A percentile compares a stretch with the other conserved stretches of the same genome.
Evolutionary conservation across 2,888 invertebrate genomes (phyloP).

Genomic region (Zaprionus obscuricornis): DNA sequence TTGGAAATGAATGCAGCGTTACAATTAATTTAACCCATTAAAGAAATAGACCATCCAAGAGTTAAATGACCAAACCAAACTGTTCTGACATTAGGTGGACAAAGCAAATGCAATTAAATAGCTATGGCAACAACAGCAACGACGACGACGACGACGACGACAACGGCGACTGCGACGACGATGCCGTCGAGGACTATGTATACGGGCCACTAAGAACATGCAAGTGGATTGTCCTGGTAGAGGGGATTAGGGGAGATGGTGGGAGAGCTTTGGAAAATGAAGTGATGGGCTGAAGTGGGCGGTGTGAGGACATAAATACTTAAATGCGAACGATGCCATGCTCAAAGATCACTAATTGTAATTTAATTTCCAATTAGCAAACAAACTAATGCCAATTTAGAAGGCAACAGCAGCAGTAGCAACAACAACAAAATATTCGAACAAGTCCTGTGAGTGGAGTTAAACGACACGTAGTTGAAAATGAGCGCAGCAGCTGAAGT

Average conservation of each 20-base stretch:
- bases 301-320: constrained; percentile 58
- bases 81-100: constrained; percentile 24
- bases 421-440: too few relatives aligned
- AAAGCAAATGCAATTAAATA: constrained; percentile 57
- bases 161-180: too few relatives aligned
- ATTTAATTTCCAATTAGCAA: constrained; percentile 83
- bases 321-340: constrained; percentile 70
- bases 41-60: constrained; percentile 13
- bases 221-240: too few relatives aligned
- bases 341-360: constrained; percentile 82
- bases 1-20: constrained; percentile 15
- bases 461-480: constrained; percentile 72
- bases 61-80: constrained; percentile 31
- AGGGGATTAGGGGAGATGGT: too few relatives aligned
- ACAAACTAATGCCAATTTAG: constrained; percentile 80
- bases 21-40: constrained; percentile 64
- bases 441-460: constrained; percentile 52
- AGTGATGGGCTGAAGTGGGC: constrained; percentile 8
- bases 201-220: too few relatives aligned
- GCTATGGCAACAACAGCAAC: constrained; percentile 25
- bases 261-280: too few relatives aligned
- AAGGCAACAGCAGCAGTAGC: constrained; percentile 50
- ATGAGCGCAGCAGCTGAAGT: constrained; percentile 19
- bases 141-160: too few relatives aligned
- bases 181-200: too few relatives aligned